Evolutionary conservation across 2,797 vertebrate species (phyloP).

Genomic region (Amblyopsis hoosieri): DNA sequence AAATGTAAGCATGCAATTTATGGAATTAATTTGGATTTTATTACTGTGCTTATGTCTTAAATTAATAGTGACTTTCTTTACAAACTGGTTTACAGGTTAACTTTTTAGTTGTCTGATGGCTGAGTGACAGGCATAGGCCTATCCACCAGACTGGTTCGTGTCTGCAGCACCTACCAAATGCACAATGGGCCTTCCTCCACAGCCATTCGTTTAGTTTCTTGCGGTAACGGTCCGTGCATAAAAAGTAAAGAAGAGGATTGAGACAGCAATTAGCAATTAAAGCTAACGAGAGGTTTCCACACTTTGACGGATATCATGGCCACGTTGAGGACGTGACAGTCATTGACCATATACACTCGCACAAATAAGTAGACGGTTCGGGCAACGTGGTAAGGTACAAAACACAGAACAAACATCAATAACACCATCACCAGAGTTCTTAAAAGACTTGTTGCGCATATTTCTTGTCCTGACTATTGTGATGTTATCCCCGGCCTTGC

Average conservation of each 20-base stretch:
- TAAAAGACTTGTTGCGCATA: slow-evolving; percentile 48
- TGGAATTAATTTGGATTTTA: too few species aligned
- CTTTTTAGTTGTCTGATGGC: too few species aligned
- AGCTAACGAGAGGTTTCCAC: slow-evolving; percentile 64
- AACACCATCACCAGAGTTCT: slow-evolving; percentile 46
- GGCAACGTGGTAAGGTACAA: slow-evolving; percentile 61
- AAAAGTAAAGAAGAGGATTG: slow-evolving; percentile 67
- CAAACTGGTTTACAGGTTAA: too few species aligned
- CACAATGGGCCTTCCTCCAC: slow-evolving; percentile 23
- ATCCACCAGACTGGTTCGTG: slow-evolving; percentile 5
- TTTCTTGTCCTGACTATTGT: background rate
- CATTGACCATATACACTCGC: slow-evolving; percentile 20
- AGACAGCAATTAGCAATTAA: slow-evolving; percentile 70
- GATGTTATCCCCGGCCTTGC: background rate
- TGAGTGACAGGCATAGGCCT: background rate
- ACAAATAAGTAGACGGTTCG: slow-evolving; percentile 50
- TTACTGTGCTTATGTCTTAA: too few species aligned
- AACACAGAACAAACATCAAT: slow-evolving; percentile 61
- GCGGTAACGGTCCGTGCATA: slow-evolving; percentile 12
- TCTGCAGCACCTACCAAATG: slow-evolving; percentile 11
- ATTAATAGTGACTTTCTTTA: too few species aligned
- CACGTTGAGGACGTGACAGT: slow-evolving; percentile 48
- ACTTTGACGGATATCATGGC: slow-evolving; percentile 55
- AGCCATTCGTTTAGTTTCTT: slow-evolving; percentile 39
- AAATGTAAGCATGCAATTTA: background rate